Evolutionary conservation across 2,888 invertebrate species (phyloP).

Genomic region (Torymus aiolomorphi): DNA sequence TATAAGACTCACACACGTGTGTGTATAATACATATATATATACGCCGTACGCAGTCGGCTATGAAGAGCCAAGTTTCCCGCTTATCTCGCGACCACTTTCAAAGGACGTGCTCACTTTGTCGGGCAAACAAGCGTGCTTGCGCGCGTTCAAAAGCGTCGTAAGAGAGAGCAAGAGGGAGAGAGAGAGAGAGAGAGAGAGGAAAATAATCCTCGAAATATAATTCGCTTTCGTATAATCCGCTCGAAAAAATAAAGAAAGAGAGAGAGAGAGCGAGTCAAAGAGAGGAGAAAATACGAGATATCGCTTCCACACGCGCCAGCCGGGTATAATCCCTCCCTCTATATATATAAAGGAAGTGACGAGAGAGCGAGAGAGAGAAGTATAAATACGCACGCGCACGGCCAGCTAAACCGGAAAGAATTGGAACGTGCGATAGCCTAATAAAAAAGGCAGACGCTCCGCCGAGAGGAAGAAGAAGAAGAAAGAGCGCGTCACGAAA

Average conservation of each 20-base stretch:
- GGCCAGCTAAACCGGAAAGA: conserved; percentile 24
- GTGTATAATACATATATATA: no score
- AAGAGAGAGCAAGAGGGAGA: no score
- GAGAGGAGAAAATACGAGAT: no score
- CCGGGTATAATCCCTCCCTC: no score
- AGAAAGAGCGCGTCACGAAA: neutral
- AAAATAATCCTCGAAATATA: neutral
- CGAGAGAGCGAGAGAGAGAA: neutral
- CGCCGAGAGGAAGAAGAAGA: neutral
- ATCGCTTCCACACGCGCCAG: no score
- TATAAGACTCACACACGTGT: no score
- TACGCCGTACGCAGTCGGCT: no score
- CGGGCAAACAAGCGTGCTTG: no score
- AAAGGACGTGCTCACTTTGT: neutral
- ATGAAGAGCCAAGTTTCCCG: neutral
- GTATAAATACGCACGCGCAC: neutral
- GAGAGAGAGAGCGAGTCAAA: neutral
- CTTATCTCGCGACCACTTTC: neutral
- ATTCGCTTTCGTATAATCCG: neutral
- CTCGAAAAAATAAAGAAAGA: neutral
- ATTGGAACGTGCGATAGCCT: conserved; percentile 16
- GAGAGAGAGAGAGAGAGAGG: neutral
- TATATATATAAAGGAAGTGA: no score
- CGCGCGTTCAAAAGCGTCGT: no score
- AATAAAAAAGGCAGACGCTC: neutral